phyloP scores from a whole-genome alignment of 2,113 vertebrate genomes.

The Chlamydotis undulata region DNA sequence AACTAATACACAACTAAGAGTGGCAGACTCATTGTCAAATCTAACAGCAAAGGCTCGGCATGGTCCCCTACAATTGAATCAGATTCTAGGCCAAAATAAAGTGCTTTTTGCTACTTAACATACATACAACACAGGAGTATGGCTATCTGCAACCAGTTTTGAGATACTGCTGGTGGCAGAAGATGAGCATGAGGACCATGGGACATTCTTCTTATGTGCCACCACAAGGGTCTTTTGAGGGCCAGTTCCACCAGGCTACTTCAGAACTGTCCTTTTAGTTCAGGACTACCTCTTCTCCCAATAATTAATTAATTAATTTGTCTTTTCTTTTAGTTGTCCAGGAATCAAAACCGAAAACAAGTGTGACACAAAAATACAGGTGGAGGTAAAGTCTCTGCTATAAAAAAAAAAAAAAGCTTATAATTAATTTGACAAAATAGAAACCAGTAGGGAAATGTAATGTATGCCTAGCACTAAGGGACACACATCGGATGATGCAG shows the following conservation, averaged over 20 bases:
- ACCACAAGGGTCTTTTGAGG: not conserved
- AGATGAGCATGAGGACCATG: not conserved
- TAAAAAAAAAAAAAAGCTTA: not conserved
- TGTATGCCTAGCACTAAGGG: not conserved
- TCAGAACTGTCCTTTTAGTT: not conserved
- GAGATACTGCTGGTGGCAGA: not conserved
- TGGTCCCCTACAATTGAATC: not conserved
- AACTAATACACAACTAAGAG: not conserved
- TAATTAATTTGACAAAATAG: not conserved
- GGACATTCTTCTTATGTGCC: not conserved
- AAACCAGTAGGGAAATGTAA: not conserved
- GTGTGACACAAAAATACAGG: not conserved
- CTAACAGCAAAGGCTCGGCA: not conserved
- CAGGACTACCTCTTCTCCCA: not conserved
- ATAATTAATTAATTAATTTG: not conserved
- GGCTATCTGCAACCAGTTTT: not conserved
- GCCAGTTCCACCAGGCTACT: not conserved
- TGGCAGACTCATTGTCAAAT: not conserved
- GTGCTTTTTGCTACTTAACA: not conserved
- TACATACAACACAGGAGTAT: accelerated
- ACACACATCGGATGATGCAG: not conserved
- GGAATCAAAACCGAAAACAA: not conserved
- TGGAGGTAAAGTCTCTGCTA: not conserved
- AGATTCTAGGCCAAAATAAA: not conserved
- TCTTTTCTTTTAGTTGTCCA: not conserved